These are phyloP conservation scores for Sesamia inferens DNA, from an alignment of 2,888 invertebrate species.

Conservation along the genomic window DNA sequence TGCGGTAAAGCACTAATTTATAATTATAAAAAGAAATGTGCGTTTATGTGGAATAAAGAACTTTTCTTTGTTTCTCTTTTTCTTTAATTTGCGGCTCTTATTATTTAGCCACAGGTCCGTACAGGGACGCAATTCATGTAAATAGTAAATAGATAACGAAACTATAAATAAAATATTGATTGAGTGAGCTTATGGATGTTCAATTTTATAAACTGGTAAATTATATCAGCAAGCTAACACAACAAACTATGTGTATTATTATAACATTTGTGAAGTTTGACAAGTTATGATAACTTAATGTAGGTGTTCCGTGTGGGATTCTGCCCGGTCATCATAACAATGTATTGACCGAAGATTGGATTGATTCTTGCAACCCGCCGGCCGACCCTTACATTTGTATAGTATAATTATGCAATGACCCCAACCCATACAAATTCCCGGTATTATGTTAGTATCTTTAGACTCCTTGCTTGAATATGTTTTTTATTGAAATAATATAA, in stretches of 20 bases:
- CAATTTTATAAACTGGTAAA: conserved; percentile 39
- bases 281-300: conserved; percentile 61
- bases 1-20: no score
- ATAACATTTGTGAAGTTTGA: conserved; percentile 50
- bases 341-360: conserved; percentile 60
- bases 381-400: conserved; percentile 30
- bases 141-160: background rate
- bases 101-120: no score
- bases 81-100: no score
- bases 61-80: no score
- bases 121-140: background rate
- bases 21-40: no score
- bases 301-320: conserved; percentile 44
- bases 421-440: conserved; percentile 34
- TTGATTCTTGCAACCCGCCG: conserved; percentile 41
- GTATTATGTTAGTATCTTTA: conserved; percentile 21
- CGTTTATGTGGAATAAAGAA: no score
- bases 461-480: conserved; percentile 15
- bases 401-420: conserved; percentile 40
- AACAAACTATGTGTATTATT: conserved; percentile 49
- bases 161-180: conserved; percentile 6
- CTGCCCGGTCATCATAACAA: conserved; percentile 60
- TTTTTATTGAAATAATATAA: background rate
- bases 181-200: background rate
- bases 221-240: conserved; percentile 29